Conservation (phyloP, 2,113 vertebrate genomes). For the Sprattus sprattus region DNA sequence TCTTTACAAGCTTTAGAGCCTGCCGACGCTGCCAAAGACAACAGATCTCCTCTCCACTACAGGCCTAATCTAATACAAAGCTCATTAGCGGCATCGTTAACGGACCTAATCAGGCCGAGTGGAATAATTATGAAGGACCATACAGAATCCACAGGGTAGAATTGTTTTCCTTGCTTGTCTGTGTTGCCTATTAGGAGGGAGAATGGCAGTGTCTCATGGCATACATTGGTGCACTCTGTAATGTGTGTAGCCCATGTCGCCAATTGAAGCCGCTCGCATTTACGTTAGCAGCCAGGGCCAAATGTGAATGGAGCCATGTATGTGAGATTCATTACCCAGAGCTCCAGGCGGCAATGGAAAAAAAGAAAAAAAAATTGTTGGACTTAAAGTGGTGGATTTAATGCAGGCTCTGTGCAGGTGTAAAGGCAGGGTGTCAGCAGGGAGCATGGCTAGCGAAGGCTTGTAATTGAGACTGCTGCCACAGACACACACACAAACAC, state of each 20-base stretch:
- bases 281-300: background rate
- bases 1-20: background rate
- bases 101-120: constrained; percentile 13
- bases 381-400: background rate
- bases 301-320: background rate
- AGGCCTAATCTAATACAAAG: constrained; percentile 21
- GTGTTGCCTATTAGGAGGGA: background rate
- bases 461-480: background rate
- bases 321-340: background rate
- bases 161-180: background rate
- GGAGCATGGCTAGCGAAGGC: background rate
- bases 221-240: background rate
- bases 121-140: constrained; percentile 9
- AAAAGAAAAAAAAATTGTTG: background rate
- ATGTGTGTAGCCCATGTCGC: background rate
- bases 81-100: constrained; percentile 12
- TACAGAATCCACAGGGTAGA: background rate
- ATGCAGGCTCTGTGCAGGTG: background rate
- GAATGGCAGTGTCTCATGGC: background rate
- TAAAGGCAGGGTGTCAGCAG: background rate
- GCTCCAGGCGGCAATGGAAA: too few species aligned
- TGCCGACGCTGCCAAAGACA: background rate
- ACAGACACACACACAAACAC: too few species aligned
- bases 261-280: background rate
- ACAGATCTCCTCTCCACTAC: background rate